Conservation (phyloP, 2,113 vertebrate species). For the Prionailurus bengalensis region DNA sequence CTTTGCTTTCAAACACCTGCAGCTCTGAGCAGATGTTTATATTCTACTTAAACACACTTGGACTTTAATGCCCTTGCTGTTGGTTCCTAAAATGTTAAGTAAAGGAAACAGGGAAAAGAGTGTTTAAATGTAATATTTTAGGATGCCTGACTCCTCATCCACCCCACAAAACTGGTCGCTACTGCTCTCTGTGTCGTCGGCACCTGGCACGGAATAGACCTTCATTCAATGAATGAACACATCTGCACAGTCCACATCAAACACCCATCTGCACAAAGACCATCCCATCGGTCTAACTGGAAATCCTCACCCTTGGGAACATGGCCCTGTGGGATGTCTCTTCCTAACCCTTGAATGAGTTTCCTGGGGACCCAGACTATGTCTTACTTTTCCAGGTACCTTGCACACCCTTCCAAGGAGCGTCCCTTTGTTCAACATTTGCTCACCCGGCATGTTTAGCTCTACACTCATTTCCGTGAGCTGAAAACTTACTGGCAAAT, state of each 20-base stretch:
- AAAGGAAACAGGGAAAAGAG: not conserved
- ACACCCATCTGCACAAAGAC: not conserved
- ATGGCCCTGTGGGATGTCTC: not conserved
- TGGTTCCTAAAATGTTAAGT: slow-evolving; percentile 19
- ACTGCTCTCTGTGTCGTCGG: not conserved
- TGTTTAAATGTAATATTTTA: not conserved
- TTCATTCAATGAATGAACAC: not conserved
- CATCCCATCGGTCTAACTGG: not conserved
- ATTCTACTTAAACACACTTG: slow-evolving; percentile 55
- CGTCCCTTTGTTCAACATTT: not conserved
- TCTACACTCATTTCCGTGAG: not conserved
- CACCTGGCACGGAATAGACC: not conserved
- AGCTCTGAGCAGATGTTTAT: slow-evolving; percentile 59
- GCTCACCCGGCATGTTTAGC: not conserved
- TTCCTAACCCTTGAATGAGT: not conserved
- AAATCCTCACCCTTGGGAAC: not conserved
- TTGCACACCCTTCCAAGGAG: not conserved
- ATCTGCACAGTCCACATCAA: not conserved
- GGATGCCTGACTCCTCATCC: not conserved
- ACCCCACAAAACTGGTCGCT: not conserved
- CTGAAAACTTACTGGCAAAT: not conserved
- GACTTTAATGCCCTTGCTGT: not conserved
- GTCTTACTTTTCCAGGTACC: not conserved
- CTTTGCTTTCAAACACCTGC: slow-evolving; percentile 50
- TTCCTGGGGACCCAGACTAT: not conserved